Percentiles rank a stretch among this genome's conserved stretches.
phyloP scores from a whole-genome alignment of 2,797 vertebrate genomes.

The Chelon auratus region DNA sequence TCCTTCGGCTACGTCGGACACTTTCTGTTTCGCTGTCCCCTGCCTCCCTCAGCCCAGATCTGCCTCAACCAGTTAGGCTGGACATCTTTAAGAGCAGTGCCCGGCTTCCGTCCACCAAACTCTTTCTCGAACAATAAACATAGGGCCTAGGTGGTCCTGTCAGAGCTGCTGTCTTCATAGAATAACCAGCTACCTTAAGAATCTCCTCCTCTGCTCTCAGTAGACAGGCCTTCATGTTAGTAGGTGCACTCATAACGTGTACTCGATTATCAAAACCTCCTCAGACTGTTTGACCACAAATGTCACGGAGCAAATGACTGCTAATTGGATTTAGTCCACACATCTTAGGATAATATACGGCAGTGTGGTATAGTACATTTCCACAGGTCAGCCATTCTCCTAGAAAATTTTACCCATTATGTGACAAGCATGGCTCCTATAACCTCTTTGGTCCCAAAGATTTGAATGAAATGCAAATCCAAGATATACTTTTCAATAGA shows the following conservation, averaged over 20 bases:
- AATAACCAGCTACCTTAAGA: conserved; percentile 84
- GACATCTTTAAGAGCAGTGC: conserved; percentile 61
- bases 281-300: conserved; percentile 45
- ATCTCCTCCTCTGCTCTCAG: conserved; percentile 41
- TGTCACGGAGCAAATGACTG: conserved; percentile 37
- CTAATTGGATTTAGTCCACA: conserved; percentile 53
- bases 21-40: conserved; percentile 18
- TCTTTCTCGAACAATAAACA: conserved; percentile 90
- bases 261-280: conserved; percentile 49
- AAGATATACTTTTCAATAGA: not conserved
- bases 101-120: conserved; percentile 82
- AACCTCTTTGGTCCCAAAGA: not conserved
- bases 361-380: conserved; percentile 1
- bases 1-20: not conserved
- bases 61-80: conserved; percentile 39
- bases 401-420: not conserved
- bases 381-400: not conserved
- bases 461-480: not conserved
- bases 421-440: not conserved
- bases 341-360: not conserved
- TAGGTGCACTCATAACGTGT: conserved; percentile 12
- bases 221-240: conserved; percentile 16
- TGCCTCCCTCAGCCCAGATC: conserved; percentile 32
- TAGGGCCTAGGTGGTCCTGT: conserved; percentile 88
- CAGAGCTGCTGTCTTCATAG: conserved; percentile 82